Evolutionary conservation across 2,888 invertebrate genomes (phyloP).

Genomic region (Phyllotreta striolata): DNA sequence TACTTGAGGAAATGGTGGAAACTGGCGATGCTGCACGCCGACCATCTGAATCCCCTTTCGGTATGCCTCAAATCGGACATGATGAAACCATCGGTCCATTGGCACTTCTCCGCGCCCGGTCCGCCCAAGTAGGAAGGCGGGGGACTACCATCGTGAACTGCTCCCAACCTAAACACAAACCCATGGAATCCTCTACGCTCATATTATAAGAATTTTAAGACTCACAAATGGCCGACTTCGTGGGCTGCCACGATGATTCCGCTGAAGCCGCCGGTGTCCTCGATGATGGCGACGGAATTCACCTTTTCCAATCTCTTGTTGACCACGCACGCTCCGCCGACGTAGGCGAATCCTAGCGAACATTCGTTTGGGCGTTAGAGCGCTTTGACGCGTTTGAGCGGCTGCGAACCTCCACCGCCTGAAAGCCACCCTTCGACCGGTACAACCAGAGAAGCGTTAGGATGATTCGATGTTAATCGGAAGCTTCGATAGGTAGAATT

Average conservation of each 20-base stretch:
- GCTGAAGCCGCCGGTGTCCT: conserved; percentile 95
- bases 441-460: conserved; percentile 8
- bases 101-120: conserved; percentile 92
- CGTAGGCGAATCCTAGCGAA: conserved; percentile 88
- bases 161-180: conserved; percentile 85
- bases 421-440: conserved; percentile 33
- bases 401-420: conserved; percentile 35
- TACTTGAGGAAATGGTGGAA: conserved; percentile 96
- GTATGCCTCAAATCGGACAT: conserved; percentile 95
- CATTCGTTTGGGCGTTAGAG: conserved; percentile 10
- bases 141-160: conserved; percentile 96
- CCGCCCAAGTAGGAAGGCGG: conserved; percentile 94
- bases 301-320: conserved; percentile 95
- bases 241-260: conserved; percentile 96
- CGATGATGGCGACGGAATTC: conserved; percentile 95
- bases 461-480: too few species aligned
- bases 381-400: neutral
- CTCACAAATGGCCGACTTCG: conserved; percentile 97
- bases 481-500: too few species aligned
- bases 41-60: conserved; percentile 94
- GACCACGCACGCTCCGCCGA: conserved; percentile 94
- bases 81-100: conserved; percentile 96
- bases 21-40: conserved; percentile 89
- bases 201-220: too few species aligned
- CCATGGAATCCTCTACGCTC: too few species aligned